A percentile compares a stretch with the other conserved stretches of the same genome.
Evolutionary conservation across 2,888 invertebrate species (phyloP).

Genomic region (Dendrolimus houi): DNA sequence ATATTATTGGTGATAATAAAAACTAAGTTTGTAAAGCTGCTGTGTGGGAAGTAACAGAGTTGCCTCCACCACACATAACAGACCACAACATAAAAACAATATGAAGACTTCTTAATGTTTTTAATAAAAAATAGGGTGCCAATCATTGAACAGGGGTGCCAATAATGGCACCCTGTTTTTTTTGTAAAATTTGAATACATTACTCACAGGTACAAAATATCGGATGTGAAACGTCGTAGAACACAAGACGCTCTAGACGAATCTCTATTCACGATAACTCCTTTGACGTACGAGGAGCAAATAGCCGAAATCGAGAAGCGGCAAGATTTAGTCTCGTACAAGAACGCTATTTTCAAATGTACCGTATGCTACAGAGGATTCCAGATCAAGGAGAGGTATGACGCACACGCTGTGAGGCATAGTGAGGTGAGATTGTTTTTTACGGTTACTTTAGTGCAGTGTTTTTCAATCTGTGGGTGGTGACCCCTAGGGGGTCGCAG

Average conservation of each 20-base stretch:
- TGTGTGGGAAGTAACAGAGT: too few species aligned
- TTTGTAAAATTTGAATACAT: too few species aligned
- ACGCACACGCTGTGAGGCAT: conserved; percentile 47
- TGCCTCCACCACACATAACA: too few species aligned
- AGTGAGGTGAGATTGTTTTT: conserved; percentile 37
- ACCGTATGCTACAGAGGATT: conserved; percentile 49
- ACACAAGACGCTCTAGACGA: conserved; percentile 44
- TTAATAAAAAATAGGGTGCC: too few species aligned
- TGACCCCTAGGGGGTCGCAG: too few species aligned
- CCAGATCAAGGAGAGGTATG: conserved; percentile 40
- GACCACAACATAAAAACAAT: too few species aligned
- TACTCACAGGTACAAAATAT: conserved; percentile 41
- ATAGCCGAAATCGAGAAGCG: conserved; percentile 47
- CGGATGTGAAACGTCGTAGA: conserved; percentile 43
- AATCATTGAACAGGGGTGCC: too few species aligned
- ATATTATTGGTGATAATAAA: too few species aligned
- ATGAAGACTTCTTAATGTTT: too few species aligned
- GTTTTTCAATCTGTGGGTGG: too few species aligned
- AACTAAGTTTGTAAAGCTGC: too few species aligned
- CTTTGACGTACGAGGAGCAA: conserved; percentile 52
- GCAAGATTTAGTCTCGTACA: conserved; percentile 34
- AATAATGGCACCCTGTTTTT: too few species aligned
- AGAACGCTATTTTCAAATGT: conserved; percentile 43
- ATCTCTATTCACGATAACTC: conserved; percentile 41
- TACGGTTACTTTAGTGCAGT: not conserved